These are phyloP conservation scores for Dipodomys merriami DNA, from an alignment of 2,113 vertebrate species.

Conservation along the genomic window DNA sequence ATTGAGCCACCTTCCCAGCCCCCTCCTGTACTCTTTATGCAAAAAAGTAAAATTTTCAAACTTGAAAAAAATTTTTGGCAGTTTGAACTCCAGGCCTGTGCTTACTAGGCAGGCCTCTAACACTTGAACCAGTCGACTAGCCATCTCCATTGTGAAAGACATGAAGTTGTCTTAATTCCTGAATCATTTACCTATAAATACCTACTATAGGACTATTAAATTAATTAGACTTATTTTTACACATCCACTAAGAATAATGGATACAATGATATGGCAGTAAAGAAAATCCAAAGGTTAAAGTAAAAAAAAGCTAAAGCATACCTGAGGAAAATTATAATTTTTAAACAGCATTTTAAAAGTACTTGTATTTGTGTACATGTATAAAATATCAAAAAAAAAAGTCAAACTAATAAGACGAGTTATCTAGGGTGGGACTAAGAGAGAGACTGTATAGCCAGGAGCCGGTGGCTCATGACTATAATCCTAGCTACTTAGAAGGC, in stretches of 20 bases:
- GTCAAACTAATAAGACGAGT: not conserved
- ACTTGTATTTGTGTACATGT: not conserved
- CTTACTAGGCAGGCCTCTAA: too few relatives aligned
- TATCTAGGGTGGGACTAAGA: slow-evolving; percentile 2
- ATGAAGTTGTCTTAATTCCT: not conserved
- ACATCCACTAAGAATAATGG: not conserved
- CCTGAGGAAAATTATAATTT: not conserved
- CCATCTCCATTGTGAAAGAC: not conserved
- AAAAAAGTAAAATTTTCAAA: not conserved
- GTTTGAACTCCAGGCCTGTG: too few relatives aligned
- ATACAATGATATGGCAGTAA: not conserved
- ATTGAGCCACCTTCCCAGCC: too few relatives aligned
- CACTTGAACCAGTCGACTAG: too few relatives aligned
- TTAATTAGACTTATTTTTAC: not conserved
- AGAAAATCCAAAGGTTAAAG: not conserved
- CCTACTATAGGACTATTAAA: not conserved
- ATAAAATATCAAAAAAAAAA: not conserved
- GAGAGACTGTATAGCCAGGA: not conserved
- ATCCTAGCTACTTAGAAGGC: too few relatives aligned
- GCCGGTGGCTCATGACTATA: too few relatives aligned
- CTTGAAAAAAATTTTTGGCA: not conserved
- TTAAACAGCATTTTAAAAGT: not conserved
- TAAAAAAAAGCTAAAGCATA: slow-evolving; percentile 9
- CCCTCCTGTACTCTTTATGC: not conserved
- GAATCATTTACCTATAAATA: not conserved